A percentile compares a stretch with the other conserved stretches of the same genome.
Evolutionary conservation across 2,113 vertebrate genomes (phyloP).

Genomic region (Sceloporus undulatus): DNA sequence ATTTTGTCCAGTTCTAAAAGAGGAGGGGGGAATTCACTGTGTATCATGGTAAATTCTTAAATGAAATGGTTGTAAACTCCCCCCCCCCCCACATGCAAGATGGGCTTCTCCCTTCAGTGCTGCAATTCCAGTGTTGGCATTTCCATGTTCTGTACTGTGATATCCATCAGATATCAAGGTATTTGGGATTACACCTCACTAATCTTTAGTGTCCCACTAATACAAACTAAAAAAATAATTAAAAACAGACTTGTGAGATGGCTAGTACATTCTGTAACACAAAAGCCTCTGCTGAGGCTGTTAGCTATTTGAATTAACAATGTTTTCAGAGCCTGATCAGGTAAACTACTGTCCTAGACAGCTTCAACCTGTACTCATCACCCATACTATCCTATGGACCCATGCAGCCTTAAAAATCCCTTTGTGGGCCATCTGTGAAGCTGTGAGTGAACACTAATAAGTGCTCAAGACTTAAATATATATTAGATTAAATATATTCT

Average conservation of each 20-base stretch:
- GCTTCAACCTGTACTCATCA: no score
- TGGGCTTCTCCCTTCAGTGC: not conserved
- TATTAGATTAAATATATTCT: not conserved
- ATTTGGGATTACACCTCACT: not conserved
- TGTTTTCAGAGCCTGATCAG: not conserved
- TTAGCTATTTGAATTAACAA: not conserved
- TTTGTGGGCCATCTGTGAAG: no score
- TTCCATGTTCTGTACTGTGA: not conserved
- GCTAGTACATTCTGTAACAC: not conserved
- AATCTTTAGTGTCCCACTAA: not conserved
- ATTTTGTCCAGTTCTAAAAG: not conserved
- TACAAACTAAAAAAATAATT: not conserved
- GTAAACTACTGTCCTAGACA: no score
- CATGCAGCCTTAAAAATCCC: not conserved
- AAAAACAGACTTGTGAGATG: not conserved
- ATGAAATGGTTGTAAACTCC: not conserved
- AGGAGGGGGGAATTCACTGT: not conserved
- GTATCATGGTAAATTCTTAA: not conserved
- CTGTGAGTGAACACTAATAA: not conserved
- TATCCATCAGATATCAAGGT: no score
- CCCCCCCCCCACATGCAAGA: no score
- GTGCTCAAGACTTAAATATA: no score
- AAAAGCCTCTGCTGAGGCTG: not conserved
- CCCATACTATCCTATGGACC: not conserved
- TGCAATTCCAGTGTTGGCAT: not conserved